Evolutionary conservation across 2,888 invertebrate genomes (phyloP), one percentile per base, ranked within the genome.

Genomic region (Campaea margaritaria): DNA sequence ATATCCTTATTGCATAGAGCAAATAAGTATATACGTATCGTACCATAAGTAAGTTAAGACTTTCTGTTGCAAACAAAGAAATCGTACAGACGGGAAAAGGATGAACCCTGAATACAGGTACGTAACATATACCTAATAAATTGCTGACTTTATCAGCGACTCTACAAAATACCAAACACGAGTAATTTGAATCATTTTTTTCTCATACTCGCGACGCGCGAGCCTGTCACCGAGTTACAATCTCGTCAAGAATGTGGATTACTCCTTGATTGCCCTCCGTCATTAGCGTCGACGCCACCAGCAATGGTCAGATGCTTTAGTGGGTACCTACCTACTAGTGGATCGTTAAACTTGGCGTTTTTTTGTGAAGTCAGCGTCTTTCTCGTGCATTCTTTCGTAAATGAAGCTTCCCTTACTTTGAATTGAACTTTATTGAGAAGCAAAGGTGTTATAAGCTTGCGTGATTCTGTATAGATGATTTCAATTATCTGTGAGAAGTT

Each of bases 301-400:
- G 59, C 39, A 42, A 42, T 53, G 28, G 45, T 51, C 45, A 31
- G 45, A 8, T 15, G 16, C 34, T 48, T 54, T n/a, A 27, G 34
- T 28, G 21, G 16, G 36, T 15, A 27, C n/a, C n/a, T n/a, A n/a
- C n/a, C 15, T 28, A 44, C 27, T 9, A 2, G 12, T 14, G 31
- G 42, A 42, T 43, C 53, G n/a, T n/a, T n/a, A n/a, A n/a, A 42
- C 51, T 46, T 34, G 12, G 34, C 12, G 28, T n/a, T 46, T 68
- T 68, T 67, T 68, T 68, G 53, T 70, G 59, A 38, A 34, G 27
- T 59, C 48, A 36, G 48, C 42, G 46, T 56, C 67, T 68, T 68
- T 66, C 69, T 58, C 51, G 47, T 65, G 58, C 64, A 68, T 71
- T 69, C 68, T 67, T 65, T 64, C 27, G 63, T 62, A 68, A 68